A percentile compares a stretch with the other conserved stretches of the same genome.
Evolutionary conservation across 2,888 invertebrate species (phyloP).

Genomic region (Macroteleia sp.): DNA sequence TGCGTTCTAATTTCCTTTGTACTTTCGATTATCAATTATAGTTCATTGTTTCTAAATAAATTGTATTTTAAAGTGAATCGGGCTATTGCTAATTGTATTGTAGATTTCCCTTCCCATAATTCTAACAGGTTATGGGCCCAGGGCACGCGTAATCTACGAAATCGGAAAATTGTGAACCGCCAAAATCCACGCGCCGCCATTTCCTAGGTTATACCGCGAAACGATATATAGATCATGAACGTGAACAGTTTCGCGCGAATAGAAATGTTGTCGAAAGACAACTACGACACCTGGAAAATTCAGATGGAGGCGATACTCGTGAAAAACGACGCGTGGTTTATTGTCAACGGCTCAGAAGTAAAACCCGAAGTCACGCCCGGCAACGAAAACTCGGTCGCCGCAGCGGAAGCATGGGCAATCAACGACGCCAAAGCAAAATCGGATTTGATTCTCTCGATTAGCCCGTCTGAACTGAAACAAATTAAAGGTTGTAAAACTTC

Average conservation of each 20-base stretch:
- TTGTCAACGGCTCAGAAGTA: background rate
- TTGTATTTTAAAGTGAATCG: too few species aligned
- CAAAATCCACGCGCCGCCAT: too few species aligned
- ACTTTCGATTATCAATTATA: too few species aligned
- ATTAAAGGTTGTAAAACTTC: too few species aligned
- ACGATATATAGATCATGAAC: background rate
- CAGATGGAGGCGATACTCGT: background rate
- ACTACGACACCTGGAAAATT: constrained; percentile 10
- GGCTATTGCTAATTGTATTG: too few species aligned
- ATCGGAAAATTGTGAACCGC: too few species aligned
- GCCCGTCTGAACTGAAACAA: background rate
- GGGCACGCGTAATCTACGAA: background rate
- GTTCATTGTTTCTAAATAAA: too few species aligned
- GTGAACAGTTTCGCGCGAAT: background rate
- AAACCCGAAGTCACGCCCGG: background rate
- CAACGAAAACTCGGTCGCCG: background rate
- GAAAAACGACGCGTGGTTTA: background rate
- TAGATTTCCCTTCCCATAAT: too few species aligned
- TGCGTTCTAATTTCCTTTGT: too few species aligned
- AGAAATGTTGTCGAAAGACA: constrained; percentile 1
- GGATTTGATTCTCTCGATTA: background rate
- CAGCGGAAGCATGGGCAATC: background rate
- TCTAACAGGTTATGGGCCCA: background rate
- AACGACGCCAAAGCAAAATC: background rate
- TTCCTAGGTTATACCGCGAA: too few species aligned